Base-by-base conservation (phyloP, 2,113 vertebrate species). In the Rutilus rutilus region DNA sequence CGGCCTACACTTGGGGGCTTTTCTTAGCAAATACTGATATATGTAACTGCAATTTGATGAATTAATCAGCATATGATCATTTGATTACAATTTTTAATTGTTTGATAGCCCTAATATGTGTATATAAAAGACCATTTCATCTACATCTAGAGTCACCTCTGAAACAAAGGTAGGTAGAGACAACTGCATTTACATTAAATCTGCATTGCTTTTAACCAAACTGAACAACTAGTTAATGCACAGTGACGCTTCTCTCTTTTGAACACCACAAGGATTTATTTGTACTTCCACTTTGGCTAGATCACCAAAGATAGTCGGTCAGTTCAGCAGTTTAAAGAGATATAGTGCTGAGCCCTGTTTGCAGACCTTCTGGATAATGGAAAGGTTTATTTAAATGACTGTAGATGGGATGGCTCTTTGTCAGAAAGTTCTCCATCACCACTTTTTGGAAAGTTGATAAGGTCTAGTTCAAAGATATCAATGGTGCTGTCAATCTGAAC, bases 241-340 rank as follows among this genome's bases (percentile, higher is more conserved):
- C 69, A 73, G 69, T 73, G 69, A 73, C 21, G 12, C 36, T n/a
- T 64, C n/a, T 27, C 14, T 75, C 73, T 75, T 47, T 50, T 75
- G 60, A 42, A 83, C 71, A 80, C 76, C 47, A 75, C 42, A 57
- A 9, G 11, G 75, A 77, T 80, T 54, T 62, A 65, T 27, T 45
- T 39, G 39, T 54, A 7, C 27, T 21, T 50, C 42, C 33, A 47
- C 2, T 80, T 75, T 84, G 77, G 52, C 30, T 74, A n/a, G 9
- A 47, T 74, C 36, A 64, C 39, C 33, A 62, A 73, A 59, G 62
- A 84, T 75, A 71, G 5, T 42, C 8, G 5, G n/a, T 85, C 69
- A 75, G 30, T 36, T 80, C 33, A 71, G 45, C n/a, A 33, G 47
- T 27, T 67, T 69, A 30, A 12, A 65, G 30, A 25, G 6, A 76